Evolutionary conservation across 2,888 invertebrate species (phyloP).

Genomic region (Torymus tubicola): DNA sequence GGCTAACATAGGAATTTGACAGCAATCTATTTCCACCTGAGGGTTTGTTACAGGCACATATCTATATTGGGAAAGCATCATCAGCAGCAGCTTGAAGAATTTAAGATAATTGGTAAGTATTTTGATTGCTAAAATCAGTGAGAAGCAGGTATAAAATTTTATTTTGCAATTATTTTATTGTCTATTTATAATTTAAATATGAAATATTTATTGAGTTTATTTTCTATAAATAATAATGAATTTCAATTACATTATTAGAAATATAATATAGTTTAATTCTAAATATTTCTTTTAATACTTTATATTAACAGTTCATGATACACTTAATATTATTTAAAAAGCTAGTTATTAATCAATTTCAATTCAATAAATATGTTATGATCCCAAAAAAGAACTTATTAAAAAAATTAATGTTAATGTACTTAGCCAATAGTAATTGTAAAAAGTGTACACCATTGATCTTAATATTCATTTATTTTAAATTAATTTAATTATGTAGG

Average conservation of each 20-base stretch:
- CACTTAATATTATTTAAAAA: too few relatives aligned
- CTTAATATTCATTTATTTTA: slow-evolving; percentile 35
- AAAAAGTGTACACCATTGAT: too few relatives aligned
- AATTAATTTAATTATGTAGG: slow-evolving; percentile 79
- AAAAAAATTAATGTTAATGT: too few relatives aligned
- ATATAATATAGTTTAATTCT: too few relatives aligned
- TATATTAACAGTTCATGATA: too few relatives aligned
- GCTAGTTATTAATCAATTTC: too few relatives aligned
- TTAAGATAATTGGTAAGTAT: slow-evolving; percentile 68
- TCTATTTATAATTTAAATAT: background rate
- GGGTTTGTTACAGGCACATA: slow-evolving; percentile 81
- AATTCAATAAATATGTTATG: too few relatives aligned
- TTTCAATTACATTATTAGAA: too few relatives aligned
- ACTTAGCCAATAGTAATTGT: too few relatives aligned
- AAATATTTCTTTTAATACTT: too few relatives aligned
- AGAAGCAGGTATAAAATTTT: background rate
- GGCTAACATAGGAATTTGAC: slow-evolving; percentile 66
- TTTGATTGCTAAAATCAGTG: slow-evolving; percentile 20
- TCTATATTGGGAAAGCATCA: slow-evolving; percentile 72
- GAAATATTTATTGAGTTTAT: background rate
- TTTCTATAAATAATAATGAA: too few relatives aligned
- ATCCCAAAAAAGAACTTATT: too few relatives aligned
- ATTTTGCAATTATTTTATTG: background rate
- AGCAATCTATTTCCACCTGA: slow-evolving; percentile 79
- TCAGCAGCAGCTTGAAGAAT: slow-evolving; percentile 73